Conservation (phyloP, 2,113 vertebrate species). For the Choloepus hoffmanni region DNA sequence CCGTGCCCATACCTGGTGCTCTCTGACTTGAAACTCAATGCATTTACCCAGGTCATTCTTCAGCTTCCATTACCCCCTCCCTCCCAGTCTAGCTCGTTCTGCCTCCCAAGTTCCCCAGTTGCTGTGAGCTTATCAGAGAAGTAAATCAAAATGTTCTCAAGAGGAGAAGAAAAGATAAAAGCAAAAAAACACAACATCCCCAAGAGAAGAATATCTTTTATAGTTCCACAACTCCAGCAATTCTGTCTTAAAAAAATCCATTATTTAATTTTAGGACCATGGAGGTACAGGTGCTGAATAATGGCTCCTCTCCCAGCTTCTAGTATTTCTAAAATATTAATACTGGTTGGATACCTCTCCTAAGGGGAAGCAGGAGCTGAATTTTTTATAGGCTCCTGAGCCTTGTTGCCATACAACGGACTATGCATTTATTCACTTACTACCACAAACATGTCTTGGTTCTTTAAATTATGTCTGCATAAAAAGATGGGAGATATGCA, state of each 20-base stretch:
- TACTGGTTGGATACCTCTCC: conserved; percentile 73
- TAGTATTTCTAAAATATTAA: conserved; percentile 83
- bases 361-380: conserved; percentile 68
- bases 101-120: conserved; percentile 64
- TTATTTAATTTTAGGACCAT: conserved; percentile 82
- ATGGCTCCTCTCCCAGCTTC: conserved; percentile 72
- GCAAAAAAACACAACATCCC: conserved; percentile 75
- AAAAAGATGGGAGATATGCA: neutral
- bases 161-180: conserved; percentile 81
- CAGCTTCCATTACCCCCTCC: neutral
- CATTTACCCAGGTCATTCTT: neutral
- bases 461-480: conserved; percentile 19
- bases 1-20: neutral
- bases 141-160: conserved; percentile 83
- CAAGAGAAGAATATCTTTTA: conserved; percentile 80
- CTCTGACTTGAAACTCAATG: conserved; percentile 19
- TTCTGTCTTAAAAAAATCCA: conserved; percentile 79
- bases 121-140: conserved; percentile 80
- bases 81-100: neutral
- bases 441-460: neutral
- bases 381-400: conserved; percentile 69
- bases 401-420: neutral
- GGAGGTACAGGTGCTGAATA: conserved; percentile 74
- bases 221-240: conserved; percentile 73
- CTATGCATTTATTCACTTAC: neutral